Base-by-base conservation (phyloP, 2,797 vertebrate species). In the Acanthopagrus latus region DNA sequence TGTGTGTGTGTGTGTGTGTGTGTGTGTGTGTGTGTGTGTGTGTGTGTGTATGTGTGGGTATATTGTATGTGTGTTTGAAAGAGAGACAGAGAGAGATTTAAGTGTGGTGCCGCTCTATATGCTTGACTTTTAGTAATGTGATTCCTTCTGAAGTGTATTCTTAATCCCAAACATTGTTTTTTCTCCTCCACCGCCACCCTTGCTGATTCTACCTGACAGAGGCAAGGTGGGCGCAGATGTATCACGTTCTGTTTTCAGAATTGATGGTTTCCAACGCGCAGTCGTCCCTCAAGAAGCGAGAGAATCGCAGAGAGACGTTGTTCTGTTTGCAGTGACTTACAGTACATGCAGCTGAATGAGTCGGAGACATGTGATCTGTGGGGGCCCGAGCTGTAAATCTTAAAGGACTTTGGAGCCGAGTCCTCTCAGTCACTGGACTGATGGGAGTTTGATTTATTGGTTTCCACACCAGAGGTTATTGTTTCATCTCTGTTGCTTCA, bases 101-200 rank as follows among this genome's bases (percentile, higher is more conserved):
- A 76, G 71, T 51, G 67, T 44, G 43, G 54, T 63, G 76, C 70
- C 38, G 70, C 50, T 77, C 57, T 66, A 86, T 80, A 51, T 58
- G 52, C 60, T 77, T 80, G 58, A 64, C 77, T 89, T 84, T 81
- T 64, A 73, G 71, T 78, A 78, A 83, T 83, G 67, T 74, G 75
- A 81, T 89, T 83, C 64, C 80, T 71, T 82, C 80, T 83, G 71
- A 88, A 85, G 76, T 69, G 51, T 76, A 71, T 71, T 85, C 66
- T 74, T 86, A 80, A 88, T 88, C 86, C 79, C 60, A 76, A 86
- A 78, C 72, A 75, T 75, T 76, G 57, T 50, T 71, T 68, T 56
- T 48, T 27, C 43, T 48, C 47, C 52, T 60, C 52, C 74, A 67
- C 77, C 54, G 44, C 73, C 74, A 52, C 67, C 48, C 69, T 79